phyloP scores from a whole-genome alignment of 2,113 vertebrate species.

The Galeopterus variegatus region DNA sequence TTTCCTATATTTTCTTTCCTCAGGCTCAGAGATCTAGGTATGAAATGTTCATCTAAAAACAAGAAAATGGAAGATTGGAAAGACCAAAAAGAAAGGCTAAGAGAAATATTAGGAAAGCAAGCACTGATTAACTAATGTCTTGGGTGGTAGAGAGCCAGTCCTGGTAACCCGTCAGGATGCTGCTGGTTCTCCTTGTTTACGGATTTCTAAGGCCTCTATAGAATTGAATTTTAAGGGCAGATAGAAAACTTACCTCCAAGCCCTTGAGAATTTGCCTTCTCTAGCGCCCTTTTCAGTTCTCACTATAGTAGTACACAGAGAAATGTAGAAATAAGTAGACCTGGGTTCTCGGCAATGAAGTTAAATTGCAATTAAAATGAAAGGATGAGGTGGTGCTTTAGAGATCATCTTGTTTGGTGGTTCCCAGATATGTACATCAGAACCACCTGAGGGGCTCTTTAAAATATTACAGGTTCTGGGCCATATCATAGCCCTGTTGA shows the following conservation, averaged over 20 bases:
- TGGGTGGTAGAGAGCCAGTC: neutral
- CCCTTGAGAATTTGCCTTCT: neutral
- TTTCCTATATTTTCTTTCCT: slow-evolving; percentile 10
- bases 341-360: neutral
- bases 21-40: neutral
- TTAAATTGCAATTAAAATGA: neutral
- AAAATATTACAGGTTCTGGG: neutral
- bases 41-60: neutral
- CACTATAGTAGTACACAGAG: neutral
- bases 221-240: slow-evolving; percentile 28
- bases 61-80: neutral
- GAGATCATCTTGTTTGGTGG: neutral
- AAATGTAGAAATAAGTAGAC: neutral
- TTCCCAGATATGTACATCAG: neutral
- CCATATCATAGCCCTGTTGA: neutral
- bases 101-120: neutral
- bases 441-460: neutral
- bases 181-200: neutral
- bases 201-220: neutral
- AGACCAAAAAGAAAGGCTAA: neutral
- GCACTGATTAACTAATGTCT: neutral
- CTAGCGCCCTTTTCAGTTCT: neutral
- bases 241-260: neutral
- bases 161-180: neutral
- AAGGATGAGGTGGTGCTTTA: neutral